Evolutionary conservation across 1,140 invertebrate species (phyloP).

Genomic region (Lordiphosa stackelbergi): DNA sequence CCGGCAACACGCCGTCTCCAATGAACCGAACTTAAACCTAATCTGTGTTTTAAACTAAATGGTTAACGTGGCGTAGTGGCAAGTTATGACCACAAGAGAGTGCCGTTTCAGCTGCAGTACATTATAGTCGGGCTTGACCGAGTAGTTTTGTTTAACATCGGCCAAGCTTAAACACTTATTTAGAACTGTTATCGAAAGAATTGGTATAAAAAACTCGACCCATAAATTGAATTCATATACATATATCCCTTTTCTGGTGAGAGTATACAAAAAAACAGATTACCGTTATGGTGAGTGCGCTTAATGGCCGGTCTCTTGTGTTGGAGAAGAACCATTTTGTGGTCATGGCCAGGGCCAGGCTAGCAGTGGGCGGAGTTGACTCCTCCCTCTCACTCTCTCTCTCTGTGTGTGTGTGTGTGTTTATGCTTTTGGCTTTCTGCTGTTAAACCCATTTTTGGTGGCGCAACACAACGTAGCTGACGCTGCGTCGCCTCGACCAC

Average conservation of each 20-base stretch:
- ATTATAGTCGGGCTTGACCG: too few species aligned
- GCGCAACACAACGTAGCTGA: conserved; percentile 3
- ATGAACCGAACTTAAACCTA: too few species aligned
- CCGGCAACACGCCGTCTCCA: too few species aligned
- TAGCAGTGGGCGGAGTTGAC: conserved; percentile 9
- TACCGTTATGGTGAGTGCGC: conserved; percentile 50
- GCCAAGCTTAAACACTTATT: too few species aligned
- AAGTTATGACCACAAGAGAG: too few species aligned
- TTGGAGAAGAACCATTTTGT: conserved; percentile 29
- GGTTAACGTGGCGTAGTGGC: too few species aligned
- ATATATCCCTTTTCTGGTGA: neutral
- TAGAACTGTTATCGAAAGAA: too few species aligned
- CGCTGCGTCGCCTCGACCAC: conserved; percentile 45
- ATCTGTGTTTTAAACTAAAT: too few species aligned
- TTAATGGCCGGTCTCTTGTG: conserved; percentile 45
- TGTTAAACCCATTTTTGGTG: conserved; percentile 59
- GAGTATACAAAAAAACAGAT: conserved; percentile 36
- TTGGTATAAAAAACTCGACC: too few species aligned
- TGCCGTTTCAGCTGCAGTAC: too few species aligned
- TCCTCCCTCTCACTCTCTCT: neutral
- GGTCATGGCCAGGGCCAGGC: conserved; percentile 36
- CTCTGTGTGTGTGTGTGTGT: conserved; percentile 30
- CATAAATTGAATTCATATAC: neutral
- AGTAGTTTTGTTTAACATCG: too few species aligned
- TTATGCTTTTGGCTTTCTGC: conserved; percentile 64